Evolutionary conservation across 2,888 invertebrate species (phyloP).

Genomic region (Xylota sylvarum): DNA sequence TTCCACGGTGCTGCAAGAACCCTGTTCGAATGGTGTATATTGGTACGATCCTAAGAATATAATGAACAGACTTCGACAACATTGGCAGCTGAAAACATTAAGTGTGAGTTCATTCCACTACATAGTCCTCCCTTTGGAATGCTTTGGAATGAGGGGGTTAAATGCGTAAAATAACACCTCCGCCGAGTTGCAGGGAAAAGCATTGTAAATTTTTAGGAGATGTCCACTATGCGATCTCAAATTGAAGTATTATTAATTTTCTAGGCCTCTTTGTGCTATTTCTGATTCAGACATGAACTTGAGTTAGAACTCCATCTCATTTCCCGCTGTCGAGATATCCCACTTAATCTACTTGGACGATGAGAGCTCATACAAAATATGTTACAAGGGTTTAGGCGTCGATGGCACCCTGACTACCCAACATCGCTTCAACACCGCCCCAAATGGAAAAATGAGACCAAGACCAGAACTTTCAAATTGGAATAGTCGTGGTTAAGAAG

Average conservation of each 20-base stretch:
- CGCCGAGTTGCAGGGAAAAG: conserved; percentile 33
- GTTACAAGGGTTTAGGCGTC: not conserved
- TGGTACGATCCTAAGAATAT: conserved; percentile 35
- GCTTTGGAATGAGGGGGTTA: conserved; percentile 65
- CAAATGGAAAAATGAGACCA: conserved; percentile 22
- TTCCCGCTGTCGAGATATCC: conserved; percentile 50
- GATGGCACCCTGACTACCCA: not conserved
- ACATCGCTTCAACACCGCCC: not conserved
- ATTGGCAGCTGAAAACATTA: conserved; percentile 52
- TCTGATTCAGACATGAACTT: conserved; percentile 63
- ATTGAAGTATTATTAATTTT: conserved; percentile 66
- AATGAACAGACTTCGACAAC: conserved; percentile 38
- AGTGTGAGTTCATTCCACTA: too few species aligned
- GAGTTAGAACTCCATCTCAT: conserved; percentile 63
- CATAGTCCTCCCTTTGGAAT: too few species aligned
- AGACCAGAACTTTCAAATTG: conserved; percentile 14
- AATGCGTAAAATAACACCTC: conserved; percentile 69
- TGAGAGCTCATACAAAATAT: conserved; percentile 57
- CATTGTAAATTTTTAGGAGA: conserved; percentile 56
- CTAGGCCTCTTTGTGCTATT: conserved; percentile 54
- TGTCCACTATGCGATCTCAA: conserved; percentile 57
- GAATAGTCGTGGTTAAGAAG: conserved; percentile 27
- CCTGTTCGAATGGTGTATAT: conserved; percentile 47
- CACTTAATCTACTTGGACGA: conserved; percentile 20
- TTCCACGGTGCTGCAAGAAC: conserved; percentile 61